These are phyloP conservation scores for Phortica okadai DNA, from an alignment of 2,888 invertebrate genomes.

Conservation along the genomic window DNA sequence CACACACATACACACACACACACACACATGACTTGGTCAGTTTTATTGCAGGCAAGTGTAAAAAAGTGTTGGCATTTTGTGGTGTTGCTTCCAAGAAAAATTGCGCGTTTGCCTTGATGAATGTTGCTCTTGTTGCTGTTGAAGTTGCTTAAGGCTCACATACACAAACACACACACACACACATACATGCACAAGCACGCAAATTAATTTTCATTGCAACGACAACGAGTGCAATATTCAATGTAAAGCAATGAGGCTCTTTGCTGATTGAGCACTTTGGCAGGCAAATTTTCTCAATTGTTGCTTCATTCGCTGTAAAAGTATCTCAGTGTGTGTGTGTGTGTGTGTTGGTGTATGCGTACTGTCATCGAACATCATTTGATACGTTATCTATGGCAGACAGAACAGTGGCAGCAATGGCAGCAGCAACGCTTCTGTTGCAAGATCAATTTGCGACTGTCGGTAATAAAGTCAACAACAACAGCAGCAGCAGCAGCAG, in stretches of 20 bases:
- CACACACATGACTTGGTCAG: not conserved
- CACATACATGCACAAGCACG: not conserved
- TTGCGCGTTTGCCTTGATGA: constrained; percentile 28
- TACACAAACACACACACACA: not conserved
- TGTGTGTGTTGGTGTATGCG: constrained; percentile 24
- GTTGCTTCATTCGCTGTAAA: not conserved
- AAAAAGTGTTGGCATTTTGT: not conserved
- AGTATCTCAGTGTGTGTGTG: constrained; percentile 14
- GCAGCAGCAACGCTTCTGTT: constrained; percentile 13
- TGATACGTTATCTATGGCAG: constrained; percentile 13
- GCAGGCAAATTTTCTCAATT: not conserved
- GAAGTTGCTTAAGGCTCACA: not conserved
- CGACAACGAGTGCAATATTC: not conserved
- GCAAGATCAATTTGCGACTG: constrained; percentile 30
- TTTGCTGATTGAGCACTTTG: constrained; percentile 20
- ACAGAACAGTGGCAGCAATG: not conserved
- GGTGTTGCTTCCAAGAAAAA: constrained; percentile 21
- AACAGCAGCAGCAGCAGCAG: constrained; percentile 18
- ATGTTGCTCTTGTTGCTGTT: constrained; percentile 30
- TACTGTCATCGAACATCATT: constrained; percentile 23
- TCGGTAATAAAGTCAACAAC: constrained; percentile 30
- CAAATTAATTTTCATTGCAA: constrained; percentile 25
- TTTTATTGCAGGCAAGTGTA: not conserved
- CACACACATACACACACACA: constrained; percentile 5
- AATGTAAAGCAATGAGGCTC: not conserved